Conservation (phyloP, 2,113 vertebrate species). For the Thunnus maccoyii region DNA sequence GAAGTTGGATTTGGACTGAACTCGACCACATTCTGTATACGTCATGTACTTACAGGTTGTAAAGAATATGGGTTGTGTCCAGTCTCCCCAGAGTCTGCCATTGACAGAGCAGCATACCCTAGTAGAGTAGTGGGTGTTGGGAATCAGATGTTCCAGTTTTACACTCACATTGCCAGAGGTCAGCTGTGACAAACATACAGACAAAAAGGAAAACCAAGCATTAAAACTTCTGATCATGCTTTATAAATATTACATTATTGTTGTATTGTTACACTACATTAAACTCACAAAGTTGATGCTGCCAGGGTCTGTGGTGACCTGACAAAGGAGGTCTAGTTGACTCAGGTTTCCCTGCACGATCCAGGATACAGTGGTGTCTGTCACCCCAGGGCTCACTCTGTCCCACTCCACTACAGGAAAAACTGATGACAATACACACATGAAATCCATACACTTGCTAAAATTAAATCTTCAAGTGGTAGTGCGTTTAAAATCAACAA, state of each 20-base stretch:
- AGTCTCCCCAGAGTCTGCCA: slow-evolving; percentile 59
- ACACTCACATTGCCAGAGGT: slow-evolving; percentile 2
- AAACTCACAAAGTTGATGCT: slow-evolving; percentile 26
- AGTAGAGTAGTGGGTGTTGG: slow-evolving; percentile 60
- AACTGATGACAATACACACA: slow-evolving; percentile 57
- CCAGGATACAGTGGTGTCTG: slow-evolving; percentile 59
- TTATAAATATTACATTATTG: background rate
- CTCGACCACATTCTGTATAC: background rate
- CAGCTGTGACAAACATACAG: slow-evolving; percentile 49
- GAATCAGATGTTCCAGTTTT: slow-evolving; percentile 58
- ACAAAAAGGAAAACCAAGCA: background rate
- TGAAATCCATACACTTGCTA: background rate
- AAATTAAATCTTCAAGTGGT: background rate
- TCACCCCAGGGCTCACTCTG: slow-evolving; percentile 33
- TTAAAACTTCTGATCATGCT: background rate
- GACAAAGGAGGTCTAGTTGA: slow-evolving; percentile 58
- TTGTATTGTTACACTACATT: background rate
- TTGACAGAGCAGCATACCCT: slow-evolving; percentile 64
- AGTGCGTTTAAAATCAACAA: background rate
- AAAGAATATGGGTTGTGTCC: slow-evolving; percentile 38
- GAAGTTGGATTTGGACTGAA: background rate
- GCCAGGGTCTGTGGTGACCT: slow-evolving; percentile 42
- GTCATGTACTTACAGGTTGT: slow-evolving; percentile 66
- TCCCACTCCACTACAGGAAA: slow-evolving; percentile 52
- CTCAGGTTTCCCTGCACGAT: slow-evolving; percentile 51